Evolutionary conservation across 2,888 invertebrate species (phyloP).

Genomic region (Galeruca laticollis): DNA sequence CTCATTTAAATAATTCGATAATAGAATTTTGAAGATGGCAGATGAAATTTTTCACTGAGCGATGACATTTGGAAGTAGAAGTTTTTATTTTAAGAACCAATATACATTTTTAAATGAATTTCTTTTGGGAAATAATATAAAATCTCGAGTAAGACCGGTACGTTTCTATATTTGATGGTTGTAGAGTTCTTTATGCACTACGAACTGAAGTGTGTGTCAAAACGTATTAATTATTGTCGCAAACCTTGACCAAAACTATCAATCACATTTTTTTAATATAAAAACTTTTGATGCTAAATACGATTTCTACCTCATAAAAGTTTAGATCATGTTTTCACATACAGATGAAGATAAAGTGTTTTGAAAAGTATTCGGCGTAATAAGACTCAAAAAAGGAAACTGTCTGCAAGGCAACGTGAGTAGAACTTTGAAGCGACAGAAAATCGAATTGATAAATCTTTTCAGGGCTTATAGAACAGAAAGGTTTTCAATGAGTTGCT

Average conservation of each 20-base stretch:
- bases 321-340: neutral
- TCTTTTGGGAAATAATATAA: too few relatives aligned
- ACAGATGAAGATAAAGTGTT: conserved; percentile 1
- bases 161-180: too few relatives aligned
- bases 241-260: neutral
- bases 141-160: too few relatives aligned
- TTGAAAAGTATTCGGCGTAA: conserved; percentile 19
- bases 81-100: neutral
- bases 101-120: neutral
- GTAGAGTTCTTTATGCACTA: too few relatives aligned
- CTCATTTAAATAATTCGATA: conserved; percentile 41
- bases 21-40: conserved; percentile 38
- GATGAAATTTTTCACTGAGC: conserved; percentile 4
- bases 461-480: conserved; percentile 7
- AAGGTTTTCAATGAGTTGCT: conserved; percentile 22
- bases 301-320: too few relatives aligned
- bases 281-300: too few relatives aligned
- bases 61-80: neutral
- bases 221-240: too few relatives aligned
- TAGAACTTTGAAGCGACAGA: conserved; percentile 30
- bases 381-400: conserved; percentile 19
- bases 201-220: too few relatives aligned
- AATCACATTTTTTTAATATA: neutral
- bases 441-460: conserved; percentile 39
- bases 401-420: conserved; percentile 28